Percentiles rank a stretch among this genome's conserved stretches.
Conservation (phyloP, 2,888 invertebrate species). For the Acrobasis suavella region DNA sequence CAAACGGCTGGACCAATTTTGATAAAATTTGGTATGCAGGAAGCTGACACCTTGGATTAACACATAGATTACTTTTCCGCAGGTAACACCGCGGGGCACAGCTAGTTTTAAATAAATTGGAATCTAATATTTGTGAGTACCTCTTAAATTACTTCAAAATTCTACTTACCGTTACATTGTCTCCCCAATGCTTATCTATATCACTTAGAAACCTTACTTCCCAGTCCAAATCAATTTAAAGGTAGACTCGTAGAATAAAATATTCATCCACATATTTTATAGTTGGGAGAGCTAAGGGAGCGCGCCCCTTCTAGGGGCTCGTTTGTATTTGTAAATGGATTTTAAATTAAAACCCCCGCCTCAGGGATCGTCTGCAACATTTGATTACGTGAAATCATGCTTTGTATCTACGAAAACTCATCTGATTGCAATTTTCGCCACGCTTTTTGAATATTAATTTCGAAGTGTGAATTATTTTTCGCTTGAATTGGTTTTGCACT, state of each 20-base stretch:
- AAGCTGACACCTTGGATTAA: no score
- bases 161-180: not conserved
- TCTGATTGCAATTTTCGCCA: constrained; percentile 6
- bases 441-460: constrained; percentile 6
- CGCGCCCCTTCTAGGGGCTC: constrained; percentile 35
- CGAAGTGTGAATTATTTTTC: not conserved
- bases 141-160: no score
- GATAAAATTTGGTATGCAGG: no score
- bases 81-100: no score
- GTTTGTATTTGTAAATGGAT: constrained; percentile 68
- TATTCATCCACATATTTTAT: constrained; percentile 52
- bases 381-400: constrained; percentile 42
- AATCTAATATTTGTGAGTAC: no score
- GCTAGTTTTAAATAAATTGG: no score
- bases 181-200: not conserved
- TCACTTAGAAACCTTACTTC: constrained; percentile 3
- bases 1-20: no score
- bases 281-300: constrained; percentile 37
- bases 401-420: constrained; percentile 19
- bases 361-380: constrained; percentile 50
- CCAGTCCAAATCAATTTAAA: constrained; percentile 25
- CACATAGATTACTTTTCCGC: no score
- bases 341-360: constrained; percentile 66
- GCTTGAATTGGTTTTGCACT: no score
- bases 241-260: constrained; percentile 44